phyloP scores from a whole-genome alignment of 2,888 invertebrate genomes.

The Morpho helenor region DNA sequence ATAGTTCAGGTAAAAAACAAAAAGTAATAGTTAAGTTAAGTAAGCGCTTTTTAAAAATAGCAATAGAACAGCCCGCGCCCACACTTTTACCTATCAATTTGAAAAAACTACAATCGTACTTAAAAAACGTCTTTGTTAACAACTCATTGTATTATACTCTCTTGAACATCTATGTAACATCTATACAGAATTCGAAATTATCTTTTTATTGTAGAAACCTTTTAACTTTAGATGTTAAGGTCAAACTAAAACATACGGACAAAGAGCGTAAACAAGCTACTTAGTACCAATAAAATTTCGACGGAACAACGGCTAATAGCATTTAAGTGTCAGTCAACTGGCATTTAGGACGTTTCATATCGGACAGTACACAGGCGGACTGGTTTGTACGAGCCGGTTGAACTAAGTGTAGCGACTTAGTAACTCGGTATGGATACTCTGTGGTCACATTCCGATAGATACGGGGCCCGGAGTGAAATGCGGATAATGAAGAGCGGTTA shows the following conservation, averaged over 20 bases:
- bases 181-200: constrained; percentile 16
- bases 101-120: too few relatives aligned
- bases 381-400: constrained; percentile 67
- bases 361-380: constrained; percentile 40
- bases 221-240: constrained; percentile 37
- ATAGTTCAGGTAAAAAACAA: too few relatives aligned
- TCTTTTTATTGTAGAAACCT: constrained; percentile 30
- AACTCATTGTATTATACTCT: not conserved
- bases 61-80: too few relatives aligned
- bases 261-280: constrained; percentile 61
- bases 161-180: constrained; percentile 5
- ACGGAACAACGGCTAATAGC: constrained; percentile 70
- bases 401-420: constrained; percentile 68
- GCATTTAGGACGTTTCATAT: constrained; percentile 54
- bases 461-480: constrained; percentile 63
- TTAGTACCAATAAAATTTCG: constrained; percentile 71
- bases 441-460: constrained; percentile 75
- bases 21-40: too few relatives aligned
- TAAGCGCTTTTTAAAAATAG: too few relatives aligned
- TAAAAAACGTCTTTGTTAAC: too few relatives aligned
- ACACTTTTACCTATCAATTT: too few relatives aligned
- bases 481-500: constrained; percentile 73
- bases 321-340: constrained; percentile 77
- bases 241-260: constrained; percentile 40
- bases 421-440: constrained; percentile 62